These are phyloP conservation scores for Xenopus borealis DNA, from an alignment of 2,113 vertebrate species.

Conservation along the genomic window DNA sequence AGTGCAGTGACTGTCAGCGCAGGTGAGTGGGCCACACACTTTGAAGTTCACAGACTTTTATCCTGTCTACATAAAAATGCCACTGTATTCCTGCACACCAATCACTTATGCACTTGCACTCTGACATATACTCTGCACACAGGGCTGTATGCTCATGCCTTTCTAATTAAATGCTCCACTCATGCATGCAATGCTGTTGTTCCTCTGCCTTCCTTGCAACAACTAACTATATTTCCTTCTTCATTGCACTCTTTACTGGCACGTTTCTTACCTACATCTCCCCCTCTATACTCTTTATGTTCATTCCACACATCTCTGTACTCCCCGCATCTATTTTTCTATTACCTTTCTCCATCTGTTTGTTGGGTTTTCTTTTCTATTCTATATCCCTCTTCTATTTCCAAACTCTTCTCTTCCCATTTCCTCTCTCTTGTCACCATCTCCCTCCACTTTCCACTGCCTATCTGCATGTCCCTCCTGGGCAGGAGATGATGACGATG, in stretches of 20 bases:
- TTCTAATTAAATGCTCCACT: too few species aligned
- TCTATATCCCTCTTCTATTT: background rate
- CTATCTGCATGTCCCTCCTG: conserved; percentile 24
- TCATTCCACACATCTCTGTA: too few species aligned
- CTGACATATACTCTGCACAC: too few species aligned
- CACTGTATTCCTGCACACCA: too few species aligned
- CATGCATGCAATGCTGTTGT: too few species aligned
- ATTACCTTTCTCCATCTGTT: too few species aligned
- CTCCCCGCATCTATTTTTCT: too few species aligned
- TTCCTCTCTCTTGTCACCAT: background rate
- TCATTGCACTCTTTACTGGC: background rate
- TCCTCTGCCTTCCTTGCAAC: background rate
- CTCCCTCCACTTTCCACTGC: background rate
- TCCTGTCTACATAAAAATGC: too few species aligned
- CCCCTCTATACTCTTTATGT: background rate
- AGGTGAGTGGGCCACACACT: conserved; percentile 66
- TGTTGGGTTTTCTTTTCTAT: background rate
- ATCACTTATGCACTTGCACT: too few species aligned
- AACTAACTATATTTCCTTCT: conserved; percentile 23
- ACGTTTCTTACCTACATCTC: background rate
- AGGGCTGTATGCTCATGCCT: too few species aligned
- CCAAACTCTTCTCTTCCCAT: background rate
- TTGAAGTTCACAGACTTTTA: too few species aligned
- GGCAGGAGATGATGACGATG: conserved; percentile 76
- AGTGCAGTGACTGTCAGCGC: conserved; percentile 79